Evolutionary conservation across 2,113 vertebrate species (phyloP), one percentile per base, ranked within the genome.

Genomic region (Cariama cristata): DNA sequence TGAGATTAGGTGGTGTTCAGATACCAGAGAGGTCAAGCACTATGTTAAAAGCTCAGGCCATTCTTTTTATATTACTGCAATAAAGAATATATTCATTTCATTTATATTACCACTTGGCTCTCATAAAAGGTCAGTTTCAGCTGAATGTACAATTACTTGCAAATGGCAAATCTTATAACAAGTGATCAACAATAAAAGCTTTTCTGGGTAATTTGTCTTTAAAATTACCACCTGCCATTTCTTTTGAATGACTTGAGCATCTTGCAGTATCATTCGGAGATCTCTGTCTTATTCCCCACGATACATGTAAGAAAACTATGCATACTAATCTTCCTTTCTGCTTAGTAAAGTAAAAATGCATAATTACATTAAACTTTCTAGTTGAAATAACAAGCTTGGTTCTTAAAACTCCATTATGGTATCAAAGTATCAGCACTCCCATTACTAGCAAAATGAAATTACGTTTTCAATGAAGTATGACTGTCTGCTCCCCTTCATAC

Each of bases 41-140:
- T 97, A 64, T 90, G 95, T 97, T 98, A 97, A 98, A 98, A 96
- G 95, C 95, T 94, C 59, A 79, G 96, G 84, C 94, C 94, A 97
- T 93, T 97, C 96, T 96, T 97, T 98, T 98, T 98, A 97, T 98
- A 91, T 94, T 96, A 95, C 80, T 93, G 95, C 96, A 97, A 95
- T 98, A 98, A 98, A 97, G 88, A 96, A 97, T 97, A 96, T 97
- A 97, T 98, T 97, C 66, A 97, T 98, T 98, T 97, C 91, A 96
- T 96, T 97, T 98, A 96, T 95, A 97, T 97, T 97, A 90, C 93
- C 97, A 97, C 88, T 96, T 97, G 96, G 93, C 95, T 97, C 86
- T 97, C 97, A 96, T 98, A 96, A 98, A 98, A 98, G 98, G 96
- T 97, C 96, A 96, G 86, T 97, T 98, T 98, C 94, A 93, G 80